Base-by-base conservation (phyloP, 1,140 invertebrate species). In the Chrysomallon squamiferum region DNA sequence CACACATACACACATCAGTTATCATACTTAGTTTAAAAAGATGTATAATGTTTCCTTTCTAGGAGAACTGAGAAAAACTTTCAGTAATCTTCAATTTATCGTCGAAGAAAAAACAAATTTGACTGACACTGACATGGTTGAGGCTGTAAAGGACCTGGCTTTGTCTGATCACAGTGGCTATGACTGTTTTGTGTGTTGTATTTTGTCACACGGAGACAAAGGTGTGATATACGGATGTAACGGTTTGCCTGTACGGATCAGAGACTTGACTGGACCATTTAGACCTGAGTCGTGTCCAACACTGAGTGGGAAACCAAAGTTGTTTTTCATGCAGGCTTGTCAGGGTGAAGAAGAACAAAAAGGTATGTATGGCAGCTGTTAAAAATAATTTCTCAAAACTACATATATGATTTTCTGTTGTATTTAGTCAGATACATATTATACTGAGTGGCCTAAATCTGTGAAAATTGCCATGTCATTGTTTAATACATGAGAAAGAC, bases 301-400 rank as follows among this genome's bases (percentile, higher is more conserved):
- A 11, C 62, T 86, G 32, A 59, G 56, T 15, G 75, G 73, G 20
- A 86, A 84, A 69, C 84, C 84, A 27, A 86, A 86, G 63, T 73
- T 86, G 3, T 86, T 85, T 61, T 77, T 86, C 50, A 72, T 86
- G 25, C 83, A 85, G 68, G 80, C 82, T 18, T 86, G 85, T 70
- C 83, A 84, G 25, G 85, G 85, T 11, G 66, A 77, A 47, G 69
- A 73, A 15, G 80, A 76, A 45, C 77, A 79, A 56, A 29, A 32
- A 64, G 78, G 78, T 79, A 27, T 68, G 64, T 59, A 33, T 32
- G 56, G n/a, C n/a, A n/a, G n/a, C n/a, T n/a, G n/a, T n/a, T n/a
- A n/a, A n/a, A n/a, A n/a, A n/a, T n/a, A n/a, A n/a, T n/a, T n/a
- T n/a, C n/a, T n/a, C n/a, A n/a, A n/a, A n/a, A n/a, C n/a, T n/a